Evolutionary conservation across 2,113 vertebrate genomes (phyloP).

Genomic region (Okapia johnstoni): DNA sequence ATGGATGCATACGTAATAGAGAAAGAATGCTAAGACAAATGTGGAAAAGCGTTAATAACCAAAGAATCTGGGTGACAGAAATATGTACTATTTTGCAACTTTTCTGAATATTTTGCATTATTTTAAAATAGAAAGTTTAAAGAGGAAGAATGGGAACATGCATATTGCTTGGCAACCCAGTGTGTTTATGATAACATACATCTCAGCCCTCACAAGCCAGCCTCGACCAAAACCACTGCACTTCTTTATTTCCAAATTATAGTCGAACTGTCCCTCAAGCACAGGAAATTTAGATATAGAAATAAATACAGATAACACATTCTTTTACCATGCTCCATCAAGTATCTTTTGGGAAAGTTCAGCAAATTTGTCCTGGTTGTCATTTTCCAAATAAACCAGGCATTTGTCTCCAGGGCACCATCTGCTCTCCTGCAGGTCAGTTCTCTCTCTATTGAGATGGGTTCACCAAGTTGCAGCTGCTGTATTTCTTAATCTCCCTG

Average conservation of each 20-base stretch:
- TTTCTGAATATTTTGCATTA: conserved; percentile 23
- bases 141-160: background rate
- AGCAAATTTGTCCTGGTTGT: background rate
- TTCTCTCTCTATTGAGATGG: conserved; percentile 29
- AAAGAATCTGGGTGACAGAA: background rate
- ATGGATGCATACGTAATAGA: background rate
- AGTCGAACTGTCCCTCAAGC: background rate
- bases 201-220: background rate
- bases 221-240: background rate
- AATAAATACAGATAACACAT: background rate
- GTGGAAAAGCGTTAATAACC: background rate
- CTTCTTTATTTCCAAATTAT: background rate
- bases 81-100: conserved; percentile 3
- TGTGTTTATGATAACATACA: conserved; percentile 51
- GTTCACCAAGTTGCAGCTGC: conserved; percentile 19
- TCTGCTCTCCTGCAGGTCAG: background rate
- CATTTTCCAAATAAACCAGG: background rate
- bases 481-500: background rate
- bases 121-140: conserved; percentile 25
- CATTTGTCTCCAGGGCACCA: background rate
- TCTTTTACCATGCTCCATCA: background rate
- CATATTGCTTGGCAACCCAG: conserved; percentile 42
- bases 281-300: background rate
- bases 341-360: background rate
- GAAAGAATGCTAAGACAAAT: background rate